Base-by-base conservation (phyloP, 1,140 invertebrate species). In the Bombyx mandarina region DNA sequence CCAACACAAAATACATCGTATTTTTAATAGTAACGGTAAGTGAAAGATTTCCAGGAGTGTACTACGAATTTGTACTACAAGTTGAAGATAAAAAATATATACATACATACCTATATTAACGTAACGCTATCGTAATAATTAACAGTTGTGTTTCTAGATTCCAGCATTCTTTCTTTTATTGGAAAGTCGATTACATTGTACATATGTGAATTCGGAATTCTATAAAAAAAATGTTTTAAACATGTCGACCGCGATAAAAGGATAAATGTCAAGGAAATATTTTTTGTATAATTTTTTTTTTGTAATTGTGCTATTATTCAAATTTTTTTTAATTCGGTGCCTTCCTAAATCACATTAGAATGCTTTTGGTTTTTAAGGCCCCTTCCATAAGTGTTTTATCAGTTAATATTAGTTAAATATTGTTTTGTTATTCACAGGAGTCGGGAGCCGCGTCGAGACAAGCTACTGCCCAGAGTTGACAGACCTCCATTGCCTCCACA, bases 401-500 rank as follows among this genome's bases (percentile, higher is more conserved):
- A 35, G 26, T 35, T 35, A 35, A 35, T 35, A 35, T 35, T 5
- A 35, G 9, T 35, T 43, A 43, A 18, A 49, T 49, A 43, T 69
- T 68, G 58, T 49, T 18, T 69, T 68, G 58, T 78, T 69, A 53
- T 53, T 76, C 65, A 55, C 73, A 84, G 81, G 56, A 49, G 61
- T 45, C 77, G 77, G 1, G 78, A 82, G 7, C 52, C 61, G 12
- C 79, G 72, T 43, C 76, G 75, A 43, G 78, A 81, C 48, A 71
- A 72, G 55, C 64, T 69, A 7, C 10, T 42, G 6, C 55, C 52
- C 57, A 69, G 78, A 52, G 45, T 63, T 7, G 79, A 76, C 1
- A 77, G 75, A 54, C 67, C 69, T 6, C 26, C 50, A 6, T 44
- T 56, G 10, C 7, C 53, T n/a, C 59, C 67, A 6, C 66, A 62